Evolutionary conservation across 2,113 vertebrate genomes (phyloP).

Genomic region (Rhagologus leucostigma): DNA sequence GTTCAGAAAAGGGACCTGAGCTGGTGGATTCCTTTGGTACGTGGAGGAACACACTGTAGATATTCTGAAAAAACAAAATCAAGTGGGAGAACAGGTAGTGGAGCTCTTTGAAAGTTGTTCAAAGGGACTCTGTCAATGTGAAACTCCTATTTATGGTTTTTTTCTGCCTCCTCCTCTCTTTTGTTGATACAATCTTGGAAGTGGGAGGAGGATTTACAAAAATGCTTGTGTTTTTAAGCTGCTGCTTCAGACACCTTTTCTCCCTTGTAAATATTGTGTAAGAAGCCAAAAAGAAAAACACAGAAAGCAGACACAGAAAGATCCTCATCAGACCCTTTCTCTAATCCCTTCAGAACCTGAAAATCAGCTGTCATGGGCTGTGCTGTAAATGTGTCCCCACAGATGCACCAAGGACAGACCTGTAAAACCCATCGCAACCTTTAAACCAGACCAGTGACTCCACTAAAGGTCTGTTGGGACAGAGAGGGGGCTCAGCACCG

Average conservation of each 20-base stretch:
- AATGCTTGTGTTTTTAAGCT: conserved; percentile 1
- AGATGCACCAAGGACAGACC: neutral
- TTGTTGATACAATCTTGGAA: conserved; percentile 51
- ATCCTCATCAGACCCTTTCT: neutral
- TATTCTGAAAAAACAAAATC: neutral
- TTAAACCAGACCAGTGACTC: neutral
- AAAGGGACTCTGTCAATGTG: conserved; percentile 3
- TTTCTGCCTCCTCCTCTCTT: conserved; percentile 31
- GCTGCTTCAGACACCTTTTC: conserved; percentile 19
- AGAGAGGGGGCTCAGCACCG: neutral
- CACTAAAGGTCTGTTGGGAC: neutral
- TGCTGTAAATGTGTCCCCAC: neutral
- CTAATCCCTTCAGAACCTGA: neutral
- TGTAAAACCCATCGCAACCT: neutral
- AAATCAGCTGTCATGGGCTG: neutral
- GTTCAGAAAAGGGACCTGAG: neutral
- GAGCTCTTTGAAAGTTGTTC: conserved; percentile 57
- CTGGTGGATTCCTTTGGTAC: neutral
- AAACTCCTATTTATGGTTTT: conserved; percentile 20
- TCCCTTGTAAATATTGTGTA: neutral
- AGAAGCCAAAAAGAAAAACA: neutral
- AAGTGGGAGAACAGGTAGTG: neutral
- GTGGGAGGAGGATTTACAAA: conserved; percentile 56
- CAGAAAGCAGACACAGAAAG: neutral
- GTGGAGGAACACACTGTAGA: neutral